A percentile compares a stretch with the other conserved stretches of the same genome.
Conservation (phyloP, 2,888 invertebrate species). For the Philhelius pedissequus region DNA sequence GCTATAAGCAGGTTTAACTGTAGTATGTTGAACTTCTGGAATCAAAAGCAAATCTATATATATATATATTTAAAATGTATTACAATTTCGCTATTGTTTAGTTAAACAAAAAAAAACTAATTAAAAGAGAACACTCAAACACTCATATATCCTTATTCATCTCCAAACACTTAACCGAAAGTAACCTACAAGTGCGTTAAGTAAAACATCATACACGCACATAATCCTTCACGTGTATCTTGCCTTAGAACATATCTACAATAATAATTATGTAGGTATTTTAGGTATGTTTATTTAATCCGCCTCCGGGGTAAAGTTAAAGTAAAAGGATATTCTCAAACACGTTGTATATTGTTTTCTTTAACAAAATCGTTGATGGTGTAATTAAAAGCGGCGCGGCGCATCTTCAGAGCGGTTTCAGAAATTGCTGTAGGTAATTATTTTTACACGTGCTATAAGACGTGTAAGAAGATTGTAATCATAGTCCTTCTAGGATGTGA, state of each 20-base stretch:
- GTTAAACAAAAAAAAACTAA: background rate
- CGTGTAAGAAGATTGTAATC: conserved; percentile 40
- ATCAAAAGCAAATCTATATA: too few species aligned
- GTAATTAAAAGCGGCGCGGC: conserved; percentile 65
- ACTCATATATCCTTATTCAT: background rate
- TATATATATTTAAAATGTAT: too few species aligned
- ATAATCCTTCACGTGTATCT: conserved; percentile 5
- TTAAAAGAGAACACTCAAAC: background rate
- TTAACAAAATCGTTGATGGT: conserved; percentile 24
- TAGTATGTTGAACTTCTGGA: too few species aligned
- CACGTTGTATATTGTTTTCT: background rate
- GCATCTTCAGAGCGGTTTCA: background rate
- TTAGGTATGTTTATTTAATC: too few species aligned
- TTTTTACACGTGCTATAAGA: conserved; percentile 62
- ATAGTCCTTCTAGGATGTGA: conserved; percentile 4
- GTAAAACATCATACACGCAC: conserved; percentile 14
- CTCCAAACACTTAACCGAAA: conserved; percentile 17
- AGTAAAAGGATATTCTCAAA: conserved; percentile 12
- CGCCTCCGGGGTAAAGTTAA: conserved; percentile 41
- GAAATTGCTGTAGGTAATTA: conserved; percentile 58
- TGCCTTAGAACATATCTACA: conserved; percentile 1
- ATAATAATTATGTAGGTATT: too few species aligned
- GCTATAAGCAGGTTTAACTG: too few species aligned
- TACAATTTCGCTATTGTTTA: too few species aligned
- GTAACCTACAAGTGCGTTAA: conserved; percentile 9